phyloP scores from a whole-genome alignment of 2,888 invertebrate genomes.

The Chloromyia formosa region DNA sequence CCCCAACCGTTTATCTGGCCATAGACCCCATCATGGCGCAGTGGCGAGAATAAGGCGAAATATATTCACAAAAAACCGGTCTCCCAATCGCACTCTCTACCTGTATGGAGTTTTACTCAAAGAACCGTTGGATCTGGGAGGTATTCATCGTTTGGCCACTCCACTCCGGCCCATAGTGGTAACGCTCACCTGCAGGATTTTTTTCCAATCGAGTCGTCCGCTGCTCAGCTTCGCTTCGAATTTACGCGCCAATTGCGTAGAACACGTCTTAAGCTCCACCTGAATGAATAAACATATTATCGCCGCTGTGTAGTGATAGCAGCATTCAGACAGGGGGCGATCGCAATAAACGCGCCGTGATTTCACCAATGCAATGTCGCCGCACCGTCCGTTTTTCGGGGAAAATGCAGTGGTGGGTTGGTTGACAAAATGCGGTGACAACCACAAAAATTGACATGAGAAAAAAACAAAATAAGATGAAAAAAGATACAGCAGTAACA shows the following conservation, averaged over 20 bases:
- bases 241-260: conserved; percentile 44
- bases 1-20: conserved; percentile 22
- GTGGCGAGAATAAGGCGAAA: background rate
- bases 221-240: background rate
- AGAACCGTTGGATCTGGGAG: conserved; percentile 44
- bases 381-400: conserved; percentile 11
- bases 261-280: conserved; percentile 33
- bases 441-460: background rate
- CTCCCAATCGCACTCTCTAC: conserved; percentile 3
- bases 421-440: conserved; percentile 26
- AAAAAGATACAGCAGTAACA: too few relatives aligned
- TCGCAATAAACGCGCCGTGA: background rate
- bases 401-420: conserved; percentile 14
- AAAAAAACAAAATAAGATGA: background rate
- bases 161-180: conserved; percentile 21
- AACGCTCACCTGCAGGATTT: background rate
- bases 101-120: conserved; percentile 38
- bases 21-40: conserved; percentile 34
- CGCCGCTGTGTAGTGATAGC: background rate
- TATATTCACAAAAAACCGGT: conserved; percentile 34
- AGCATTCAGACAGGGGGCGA: background rate
- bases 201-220: conserved; percentile 34
- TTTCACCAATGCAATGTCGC: conserved; percentile 26
- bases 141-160: conserved; percentile 20
- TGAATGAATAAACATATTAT: conserved; percentile 27